Evolutionary conservation across 2,888 invertebrate genomes (phyloP).

Genomic region (Malthinus flaveolus): DNA sequence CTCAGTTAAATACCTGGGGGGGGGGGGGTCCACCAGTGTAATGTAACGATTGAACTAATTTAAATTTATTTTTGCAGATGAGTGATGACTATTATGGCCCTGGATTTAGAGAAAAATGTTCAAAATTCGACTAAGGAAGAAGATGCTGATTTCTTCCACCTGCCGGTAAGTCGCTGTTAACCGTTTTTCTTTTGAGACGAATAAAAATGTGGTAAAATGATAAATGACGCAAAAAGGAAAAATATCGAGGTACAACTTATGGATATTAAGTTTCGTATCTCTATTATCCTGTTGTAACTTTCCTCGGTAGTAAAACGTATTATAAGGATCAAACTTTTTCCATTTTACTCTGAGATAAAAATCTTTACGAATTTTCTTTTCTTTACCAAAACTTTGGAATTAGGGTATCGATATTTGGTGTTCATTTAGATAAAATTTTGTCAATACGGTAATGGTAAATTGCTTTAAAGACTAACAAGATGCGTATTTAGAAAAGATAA

Average conservation of each 20-base stretch:
- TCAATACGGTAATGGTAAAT: neutral
- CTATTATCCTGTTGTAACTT: slow-evolving; percentile 1
- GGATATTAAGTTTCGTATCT: slow-evolving; percentile 4
- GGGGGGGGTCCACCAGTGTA: too few relatives aligned
- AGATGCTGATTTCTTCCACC: slow-evolving; percentile 28
- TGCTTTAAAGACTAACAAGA: slow-evolving; percentile 4
- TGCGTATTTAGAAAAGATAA: slow-evolving; percentile 11
- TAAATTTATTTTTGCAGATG: slow-evolving; percentile 38
- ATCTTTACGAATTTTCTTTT: slow-evolving; percentile 4
- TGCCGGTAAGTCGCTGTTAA: slow-evolving; percentile 32
- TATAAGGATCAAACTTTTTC: slow-evolving; percentile 7
- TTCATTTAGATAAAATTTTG: slow-evolving; percentile 15
- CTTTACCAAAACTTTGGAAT: slow-evolving; percentile 1
- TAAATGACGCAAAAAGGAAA: neutral
- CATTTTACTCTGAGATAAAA: neutral
- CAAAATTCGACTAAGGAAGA: slow-evolving; percentile 26
- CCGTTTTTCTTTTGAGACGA: neutral
- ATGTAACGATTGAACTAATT: too few relatives aligned
- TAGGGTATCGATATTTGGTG: slow-evolving; percentile 3
- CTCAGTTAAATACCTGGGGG: too few relatives aligned
- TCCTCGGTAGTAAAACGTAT: neutral
- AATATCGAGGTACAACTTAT: neutral
- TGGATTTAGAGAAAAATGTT: slow-evolving; percentile 31
- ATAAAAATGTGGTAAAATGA: neutral
- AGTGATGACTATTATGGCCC: slow-evolving; percentile 37